These are phyloP conservation scores for Ambastaia sidthimunki DNA, from an alignment of 2,797 vertebrate genomes.

Conservation along the genomic window DNA sequence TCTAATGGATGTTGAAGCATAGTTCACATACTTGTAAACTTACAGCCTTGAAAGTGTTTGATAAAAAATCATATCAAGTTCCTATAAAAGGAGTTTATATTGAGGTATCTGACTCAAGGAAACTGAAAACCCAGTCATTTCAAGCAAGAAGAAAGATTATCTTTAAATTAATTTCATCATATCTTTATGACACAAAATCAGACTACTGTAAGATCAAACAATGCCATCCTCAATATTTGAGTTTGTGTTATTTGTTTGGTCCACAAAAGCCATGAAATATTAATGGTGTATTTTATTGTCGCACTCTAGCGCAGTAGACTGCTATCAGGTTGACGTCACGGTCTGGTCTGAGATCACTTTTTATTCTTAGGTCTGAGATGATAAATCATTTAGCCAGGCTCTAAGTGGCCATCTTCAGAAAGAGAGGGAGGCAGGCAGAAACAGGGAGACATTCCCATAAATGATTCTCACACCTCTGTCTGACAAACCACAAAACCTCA, in stretches of 20 bases:
- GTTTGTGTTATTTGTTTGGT: background rate
- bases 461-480: background rate
- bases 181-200: background rate
- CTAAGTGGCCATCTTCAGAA: conserved; percentile 11
- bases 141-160: background rate
- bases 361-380: conserved; percentile 55
- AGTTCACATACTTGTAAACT: background rate
- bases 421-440: background rate
- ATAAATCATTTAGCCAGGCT: conserved; percentile 56
- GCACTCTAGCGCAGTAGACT: conserved; percentile 24
- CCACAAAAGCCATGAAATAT: conserved; percentile 28
- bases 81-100: background rate
- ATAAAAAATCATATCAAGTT: background rate
- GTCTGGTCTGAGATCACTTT: conserved; percentile 47
- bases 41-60: background rate
- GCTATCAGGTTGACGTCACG: conserved; percentile 48
- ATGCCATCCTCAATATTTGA: background rate
- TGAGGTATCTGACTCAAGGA: background rate
- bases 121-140: background rate
- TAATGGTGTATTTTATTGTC: conserved; percentile 29
- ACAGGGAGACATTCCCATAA: background rate
- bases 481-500: background rate
- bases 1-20: background rate
- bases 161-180: background rate
- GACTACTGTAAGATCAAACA: background rate